Conservation (phyloP, 2,888 invertebrate genomes). For the Melitaea athalia region DNA sequence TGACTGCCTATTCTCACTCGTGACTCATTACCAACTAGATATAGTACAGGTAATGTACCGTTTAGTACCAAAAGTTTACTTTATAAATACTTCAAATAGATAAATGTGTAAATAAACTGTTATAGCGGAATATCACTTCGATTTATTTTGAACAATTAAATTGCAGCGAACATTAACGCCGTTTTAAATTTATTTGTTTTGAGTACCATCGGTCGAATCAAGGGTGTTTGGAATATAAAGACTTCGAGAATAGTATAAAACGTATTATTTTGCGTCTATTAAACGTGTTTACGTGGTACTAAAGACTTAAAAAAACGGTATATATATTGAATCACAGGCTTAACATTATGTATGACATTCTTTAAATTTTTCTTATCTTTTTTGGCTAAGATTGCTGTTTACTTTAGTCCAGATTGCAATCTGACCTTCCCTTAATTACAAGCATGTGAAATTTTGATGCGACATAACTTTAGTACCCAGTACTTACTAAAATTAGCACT, state of each 20-base stretch:
- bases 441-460: too few species aligned
- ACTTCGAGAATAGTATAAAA: constrained; percentile 21
- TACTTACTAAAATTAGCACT: too few species aligned
- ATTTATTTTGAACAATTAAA: constrained; percentile 41
- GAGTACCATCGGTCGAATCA: constrained; percentile 37
- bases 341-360: not conserved
- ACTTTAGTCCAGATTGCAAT: not conserved
- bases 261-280: constrained; percentile 17
- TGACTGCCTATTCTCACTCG: constrained; percentile 2
- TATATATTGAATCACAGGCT: too few species aligned
- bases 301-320: not conserved
- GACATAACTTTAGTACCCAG: too few species aligned
- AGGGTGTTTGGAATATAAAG: constrained; percentile 39
- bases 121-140: constrained; percentile 19
- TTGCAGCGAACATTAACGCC: constrained; percentile 25
- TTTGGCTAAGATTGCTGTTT: not conserved
- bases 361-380: not conserved
- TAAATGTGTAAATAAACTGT: constrained; percentile 2
- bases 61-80: not conserved
- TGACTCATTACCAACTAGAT: constrained; percentile 5
- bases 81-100: not conserved
- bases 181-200: constrained; percentile 39
- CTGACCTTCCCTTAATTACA: too few species aligned
- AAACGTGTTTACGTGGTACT: constrained; percentile 17
- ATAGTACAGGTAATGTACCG: not conserved